Evolutionary conservation across 2,797 vertebrate genomes (phyloP).

Genomic region (Sebastes nivosus): DNA sequence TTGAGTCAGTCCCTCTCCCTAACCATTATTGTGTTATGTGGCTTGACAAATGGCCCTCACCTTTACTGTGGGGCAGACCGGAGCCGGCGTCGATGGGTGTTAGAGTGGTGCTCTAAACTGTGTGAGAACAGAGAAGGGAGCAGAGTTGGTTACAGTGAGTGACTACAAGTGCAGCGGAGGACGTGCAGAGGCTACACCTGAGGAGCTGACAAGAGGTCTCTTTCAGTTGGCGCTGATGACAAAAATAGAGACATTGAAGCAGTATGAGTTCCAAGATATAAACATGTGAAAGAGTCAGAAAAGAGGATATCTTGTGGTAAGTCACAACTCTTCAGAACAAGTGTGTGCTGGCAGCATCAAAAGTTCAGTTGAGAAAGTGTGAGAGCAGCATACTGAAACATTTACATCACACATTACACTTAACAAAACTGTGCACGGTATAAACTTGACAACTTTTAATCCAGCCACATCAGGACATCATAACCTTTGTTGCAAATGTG

Average conservation of each 20-base stretch:
- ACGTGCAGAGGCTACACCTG: constrained; percentile 53
- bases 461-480: constrained; percentile 35
- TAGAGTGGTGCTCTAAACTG: constrained; percentile 50
- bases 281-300: constrained; percentile 7
- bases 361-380: constrained; percentile 28
- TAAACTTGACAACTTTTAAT: constrained; percentile 39
- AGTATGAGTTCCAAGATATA: constrained; percentile 23
- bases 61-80: constrained; percentile 34
- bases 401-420: constrained; percentile 54
- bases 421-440: constrained; percentile 52
- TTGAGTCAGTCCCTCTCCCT: constrained; percentile 32
- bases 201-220: constrained; percentile 57
- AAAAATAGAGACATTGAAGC: constrained; percentile 45
- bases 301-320: constrained; percentile 17
- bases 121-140: constrained; percentile 26
- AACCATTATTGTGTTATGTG: constrained; percentile 37
- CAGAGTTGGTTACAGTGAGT: constrained; percentile 36
- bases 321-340: constrained; percentile 15
- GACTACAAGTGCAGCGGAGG: constrained; percentile 41
- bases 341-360: constrained; percentile 49
- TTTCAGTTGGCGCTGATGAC: constrained; percentile 26
- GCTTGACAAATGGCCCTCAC: constrained; percentile 61
- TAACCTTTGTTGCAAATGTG: constrained; percentile 28
- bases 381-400: constrained; percentile 48
- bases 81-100: constrained; percentile 4